phyloP scores from a whole-genome alignment of 2,888 invertebrate genomes.

The Perithous albicinctus region DNA sequence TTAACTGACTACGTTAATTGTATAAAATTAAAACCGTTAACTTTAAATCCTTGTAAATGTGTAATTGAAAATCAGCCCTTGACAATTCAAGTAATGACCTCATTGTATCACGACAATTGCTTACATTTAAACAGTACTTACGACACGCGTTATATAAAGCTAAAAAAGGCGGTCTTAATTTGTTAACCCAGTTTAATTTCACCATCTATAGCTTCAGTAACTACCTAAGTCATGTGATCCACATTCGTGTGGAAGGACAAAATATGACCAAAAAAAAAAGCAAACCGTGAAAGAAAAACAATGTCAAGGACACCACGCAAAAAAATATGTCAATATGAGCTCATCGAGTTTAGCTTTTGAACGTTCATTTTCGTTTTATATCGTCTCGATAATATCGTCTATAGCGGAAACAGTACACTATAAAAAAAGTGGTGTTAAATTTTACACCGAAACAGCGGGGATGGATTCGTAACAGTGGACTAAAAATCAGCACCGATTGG shows the following conservation, averaged over 20 bases:
- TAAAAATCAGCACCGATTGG: no score
- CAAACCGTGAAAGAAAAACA: not conserved
- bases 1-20: not conserved
- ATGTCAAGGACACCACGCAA: slow-evolving; percentile 7
- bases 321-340: no score
- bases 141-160: no score
- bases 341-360: no score
- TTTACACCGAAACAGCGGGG: no score
- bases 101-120: no score
- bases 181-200: slow-evolving; percentile 24
- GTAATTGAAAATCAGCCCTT: no score
- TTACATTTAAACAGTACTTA: no score
- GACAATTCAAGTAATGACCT: no score
- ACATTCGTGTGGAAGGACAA: slow-evolving; percentile 5
- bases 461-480: no score
- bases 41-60: not conserved
- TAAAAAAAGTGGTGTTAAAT: no score
- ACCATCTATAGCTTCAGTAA: not conserved
- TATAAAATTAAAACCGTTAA: not conserved
- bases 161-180: not conserved
- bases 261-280: not conserved
- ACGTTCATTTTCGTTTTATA: slow-evolving; percentile 15
- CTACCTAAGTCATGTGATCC: not conserved
- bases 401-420: no score
- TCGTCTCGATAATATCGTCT: not conserved